These are phyloP conservation scores for Octopus sinensis DNA, from an alignment of 1,140 invertebrate species.

Conservation along the genomic window DNA sequence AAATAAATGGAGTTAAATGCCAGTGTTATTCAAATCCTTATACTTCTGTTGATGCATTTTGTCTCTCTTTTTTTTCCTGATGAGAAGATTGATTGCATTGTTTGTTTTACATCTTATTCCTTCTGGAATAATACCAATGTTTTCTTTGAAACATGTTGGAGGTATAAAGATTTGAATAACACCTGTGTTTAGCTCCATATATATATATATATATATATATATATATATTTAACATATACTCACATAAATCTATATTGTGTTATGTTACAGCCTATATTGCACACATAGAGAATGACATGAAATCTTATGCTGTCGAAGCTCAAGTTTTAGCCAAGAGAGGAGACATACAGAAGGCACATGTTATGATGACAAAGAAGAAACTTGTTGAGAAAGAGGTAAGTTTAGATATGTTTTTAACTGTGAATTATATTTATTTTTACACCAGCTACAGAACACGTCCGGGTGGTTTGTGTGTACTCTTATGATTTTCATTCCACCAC, in stretches of 20 bases:
- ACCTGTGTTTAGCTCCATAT: too few species aligned
- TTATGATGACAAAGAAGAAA: conserved; percentile 46
- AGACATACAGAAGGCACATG: conserved; percentile 47
- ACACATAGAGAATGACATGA: conserved; percentile 31
- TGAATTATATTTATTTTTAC: not conserved
- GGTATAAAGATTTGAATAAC: too few species aligned
- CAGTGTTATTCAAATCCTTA: too few species aligned
- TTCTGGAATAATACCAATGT: too few species aligned
- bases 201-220: too few species aligned
- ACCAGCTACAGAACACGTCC: not conserved
- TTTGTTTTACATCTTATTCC: too few species aligned
- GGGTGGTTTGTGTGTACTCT: not conserved
- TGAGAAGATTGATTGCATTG: too few species aligned
- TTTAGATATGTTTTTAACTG: not conserved
- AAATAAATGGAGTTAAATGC: too few species aligned
- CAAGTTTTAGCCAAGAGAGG: conserved; percentile 35
- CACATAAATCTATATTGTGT: not conserved
- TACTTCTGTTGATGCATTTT: too few species aligned
- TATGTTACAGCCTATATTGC: conserved; percentile 35
- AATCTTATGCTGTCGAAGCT: conserved; percentile 41
- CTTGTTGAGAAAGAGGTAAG: conserved; percentile 49
- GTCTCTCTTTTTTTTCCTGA: too few species aligned
- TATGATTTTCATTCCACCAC: not conserved
- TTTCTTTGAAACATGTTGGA: too few species aligned
- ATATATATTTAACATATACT: too few species aligned